Percentiles rank a stretch among this genome's conserved stretches.
Conservation (phyloP, 2,797 vertebrate species). For the Ceryle rudis region DNA sequence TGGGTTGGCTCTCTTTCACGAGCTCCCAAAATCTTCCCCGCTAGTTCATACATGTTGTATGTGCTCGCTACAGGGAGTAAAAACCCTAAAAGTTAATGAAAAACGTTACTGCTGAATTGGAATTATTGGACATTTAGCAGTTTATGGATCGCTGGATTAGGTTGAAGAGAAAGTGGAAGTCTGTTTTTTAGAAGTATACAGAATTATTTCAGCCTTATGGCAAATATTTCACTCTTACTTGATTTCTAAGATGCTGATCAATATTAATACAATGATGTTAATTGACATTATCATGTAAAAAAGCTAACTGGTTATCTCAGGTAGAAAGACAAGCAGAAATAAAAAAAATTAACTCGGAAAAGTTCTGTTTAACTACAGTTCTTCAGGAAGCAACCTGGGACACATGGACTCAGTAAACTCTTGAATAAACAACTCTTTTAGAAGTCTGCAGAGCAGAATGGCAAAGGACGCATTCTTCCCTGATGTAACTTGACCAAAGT, state of each 20-base stretch:
- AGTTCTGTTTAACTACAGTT: neutral
- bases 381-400: neutral
- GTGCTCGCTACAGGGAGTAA: neutral
- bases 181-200: neutral
- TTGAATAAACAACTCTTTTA: neutral
- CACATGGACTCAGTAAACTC: neutral
- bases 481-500: neutral
- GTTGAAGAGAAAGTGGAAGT: neutral
- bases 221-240: neutral
- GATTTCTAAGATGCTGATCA: neutral
- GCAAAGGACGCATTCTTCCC: neutral
- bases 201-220: neutral
- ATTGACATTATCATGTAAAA: neutral
- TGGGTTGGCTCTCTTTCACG: slow-evolving; percentile 15
- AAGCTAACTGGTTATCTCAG: neutral
- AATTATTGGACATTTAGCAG: slow-evolving; percentile 25
- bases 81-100: neutral
- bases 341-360: neutral
- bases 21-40: neutral
- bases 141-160: neutral
- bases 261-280: neutral
- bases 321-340: neutral
- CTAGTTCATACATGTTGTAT: neutral
- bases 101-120: neutral
- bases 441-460: neutral